Base-by-base conservation (phyloP, 2,797 vertebrate species). In the Falco biarmicus region DNA sequence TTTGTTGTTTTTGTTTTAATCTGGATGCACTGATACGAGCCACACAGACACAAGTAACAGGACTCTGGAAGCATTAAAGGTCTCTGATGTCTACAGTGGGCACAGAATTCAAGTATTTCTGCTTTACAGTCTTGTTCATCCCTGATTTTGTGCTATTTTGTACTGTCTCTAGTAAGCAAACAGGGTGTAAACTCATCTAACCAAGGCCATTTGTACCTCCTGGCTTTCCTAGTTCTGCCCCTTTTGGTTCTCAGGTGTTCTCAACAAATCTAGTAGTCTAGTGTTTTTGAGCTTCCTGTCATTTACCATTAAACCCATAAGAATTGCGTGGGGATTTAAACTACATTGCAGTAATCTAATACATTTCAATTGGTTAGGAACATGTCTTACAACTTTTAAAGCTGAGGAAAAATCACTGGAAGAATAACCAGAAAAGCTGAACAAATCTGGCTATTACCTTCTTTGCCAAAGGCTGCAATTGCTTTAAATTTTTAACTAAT, bases 11-110 rank as follows among this genome's bases (percentile, higher is more conserved):
- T 39, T 39, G 37, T 39, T 39, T 39, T 39, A 39, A 39, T 20
- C 37, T 79, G 74, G 37, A 25, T 0, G 0, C 63, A 34, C 41
- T 0, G 0, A 2, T 34, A 6, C 0, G 1, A 69, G 22, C 56
- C 45, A 34, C 24, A 16, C 3, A 22, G 45, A 53, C 29, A 16
- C 3, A 47, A 60, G 18, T 79, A 53, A 61, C 51, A 32, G 13
- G 19, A 47, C 39, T 64, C 1, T 1, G 12, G 28, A 77, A 76
- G 20, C 2, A 1, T 16, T 14, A 43, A 9, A 63, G 32, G 24
- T 34, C 18, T 81, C 70, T 32, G 22, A 11, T 43, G 7, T 37
- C 47, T 65, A 24, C 69, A 59, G 32, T 18, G 21, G 31, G 71
- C 48, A 66, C 25, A 69, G 4, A 50, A 37, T 66, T 81, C 5